phyloP scores from a whole-genome alignment of 2,888 invertebrate species.

The Lithodes maja region DNA sequence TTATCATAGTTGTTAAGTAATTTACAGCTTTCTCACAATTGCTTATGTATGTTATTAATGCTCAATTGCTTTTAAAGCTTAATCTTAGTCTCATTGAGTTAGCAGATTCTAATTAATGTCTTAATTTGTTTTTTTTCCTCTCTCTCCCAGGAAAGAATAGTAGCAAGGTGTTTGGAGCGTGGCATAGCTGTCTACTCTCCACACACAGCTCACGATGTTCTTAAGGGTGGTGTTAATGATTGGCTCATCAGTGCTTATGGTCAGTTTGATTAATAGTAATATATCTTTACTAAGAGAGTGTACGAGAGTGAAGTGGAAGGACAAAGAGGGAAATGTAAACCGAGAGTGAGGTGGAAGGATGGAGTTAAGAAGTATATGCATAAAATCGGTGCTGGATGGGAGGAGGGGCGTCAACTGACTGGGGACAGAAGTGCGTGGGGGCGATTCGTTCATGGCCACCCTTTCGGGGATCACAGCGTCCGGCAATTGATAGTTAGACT shows the following conservation, averaged over 20 bases:
- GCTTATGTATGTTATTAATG: too few relatives aligned
- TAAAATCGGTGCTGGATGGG: too few relatives aligned
- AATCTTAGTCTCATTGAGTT: background rate
- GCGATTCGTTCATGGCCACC: background rate
- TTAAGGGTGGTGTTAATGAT: slow-evolving; percentile 91
- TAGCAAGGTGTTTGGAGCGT: slow-evolving; percentile 86
- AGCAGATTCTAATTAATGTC: background rate
- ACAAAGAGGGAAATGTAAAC: too few relatives aligned
- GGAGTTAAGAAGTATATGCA: too few relatives aligned
- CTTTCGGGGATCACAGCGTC: background rate
- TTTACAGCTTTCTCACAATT: too few relatives aligned
- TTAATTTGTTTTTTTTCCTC: background rate
- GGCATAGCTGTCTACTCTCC: slow-evolving; percentile 94
- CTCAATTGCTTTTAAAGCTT: too few relatives aligned
- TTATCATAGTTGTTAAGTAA: too few relatives aligned
- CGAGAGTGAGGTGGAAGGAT: too few relatives aligned
- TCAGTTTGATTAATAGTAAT: slow-evolving; percentile 68
- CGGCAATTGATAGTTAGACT: background rate
- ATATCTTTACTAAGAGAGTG: too few relatives aligned
- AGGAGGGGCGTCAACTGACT: too few relatives aligned
- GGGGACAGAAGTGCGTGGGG: too few relatives aligned
- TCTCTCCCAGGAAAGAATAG: slow-evolving; percentile 82
- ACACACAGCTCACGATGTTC: slow-evolving; percentile 92
- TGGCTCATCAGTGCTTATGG: slow-evolving; percentile 88
- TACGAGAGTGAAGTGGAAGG: too few relatives aligned